phyloP scores from a whole-genome alignment of 2,113 vertebrate genomes.

The Otolemur garnettii region DNA sequence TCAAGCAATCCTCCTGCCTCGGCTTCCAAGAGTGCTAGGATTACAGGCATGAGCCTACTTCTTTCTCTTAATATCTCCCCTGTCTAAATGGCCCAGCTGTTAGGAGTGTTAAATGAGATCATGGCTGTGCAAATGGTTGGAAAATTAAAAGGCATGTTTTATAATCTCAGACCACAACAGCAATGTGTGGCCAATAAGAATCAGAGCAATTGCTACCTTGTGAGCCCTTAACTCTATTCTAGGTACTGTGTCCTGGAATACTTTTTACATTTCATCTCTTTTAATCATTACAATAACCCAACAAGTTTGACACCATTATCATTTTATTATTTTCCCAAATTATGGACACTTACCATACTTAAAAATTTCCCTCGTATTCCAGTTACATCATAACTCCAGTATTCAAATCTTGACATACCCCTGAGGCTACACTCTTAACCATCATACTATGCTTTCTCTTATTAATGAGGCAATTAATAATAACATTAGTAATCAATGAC shows the following conservation, averaged over 20 bases:
- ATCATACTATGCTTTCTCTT: not conserved
- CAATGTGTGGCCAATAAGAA: not conserved
- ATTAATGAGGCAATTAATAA: not conserved
- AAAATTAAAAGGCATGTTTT: conserved; percentile 49
- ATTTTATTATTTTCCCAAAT: not conserved
- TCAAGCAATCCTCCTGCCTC: no score
- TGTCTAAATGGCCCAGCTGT: not conserved
- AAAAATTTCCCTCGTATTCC: not conserved
- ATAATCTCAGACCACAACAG: not conserved
- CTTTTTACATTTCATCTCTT: not conserved
- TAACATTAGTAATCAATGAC: not conserved
- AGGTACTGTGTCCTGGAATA: not conserved
- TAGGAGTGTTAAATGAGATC: not conserved
- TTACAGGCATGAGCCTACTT: not conserved
- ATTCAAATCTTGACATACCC: not conserved
- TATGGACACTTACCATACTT: not conserved
- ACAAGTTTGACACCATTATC: not conserved
- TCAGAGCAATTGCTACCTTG: not conserved
- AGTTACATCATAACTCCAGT: not conserved
- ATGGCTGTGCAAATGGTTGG: not conserved
- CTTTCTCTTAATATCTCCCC: conserved; percentile 8
- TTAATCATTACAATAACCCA: not conserved
- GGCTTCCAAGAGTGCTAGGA: no score
- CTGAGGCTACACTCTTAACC: not conserved
- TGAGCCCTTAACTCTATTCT: not conserved